Evolutionary conservation across 2,888 invertebrate species (phyloP).

Genomic region (Xestobium rufovillosum): DNA sequence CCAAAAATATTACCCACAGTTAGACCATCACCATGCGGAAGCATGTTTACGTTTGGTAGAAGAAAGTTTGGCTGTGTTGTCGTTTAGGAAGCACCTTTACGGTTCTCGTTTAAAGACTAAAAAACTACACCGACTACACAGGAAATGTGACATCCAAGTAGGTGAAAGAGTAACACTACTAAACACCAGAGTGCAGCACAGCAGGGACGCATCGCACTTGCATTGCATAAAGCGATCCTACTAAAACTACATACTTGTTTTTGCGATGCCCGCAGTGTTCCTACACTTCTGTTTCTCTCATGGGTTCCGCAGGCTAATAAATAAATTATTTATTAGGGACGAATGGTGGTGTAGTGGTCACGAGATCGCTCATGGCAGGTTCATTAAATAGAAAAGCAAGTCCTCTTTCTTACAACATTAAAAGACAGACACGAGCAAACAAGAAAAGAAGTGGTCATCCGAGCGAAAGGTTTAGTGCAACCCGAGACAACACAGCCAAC

Average conservation of each 20-base stretch:
- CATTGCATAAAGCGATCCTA: slow-evolving; percentile 41
- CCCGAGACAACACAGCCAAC: slow-evolving; percentile 45
- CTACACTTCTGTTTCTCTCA: slow-evolving; percentile 71
- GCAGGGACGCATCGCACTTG: too few relatives aligned
- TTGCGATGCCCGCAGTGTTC: slow-evolving; percentile 49
- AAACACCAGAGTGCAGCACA: slow-evolving; percentile 41
- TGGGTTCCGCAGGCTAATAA: slow-evolving; percentile 66
- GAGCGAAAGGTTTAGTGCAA: slow-evolving; percentile 37
- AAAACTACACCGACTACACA: slow-evolving; percentile 3
- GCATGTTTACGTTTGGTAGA: too few relatives aligned
- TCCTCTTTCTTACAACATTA: too few relatives aligned
- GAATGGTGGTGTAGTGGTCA: too few relatives aligned
- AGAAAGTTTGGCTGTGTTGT: slow-evolving; percentile 44
- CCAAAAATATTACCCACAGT: too few relatives aligned
- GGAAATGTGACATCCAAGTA: slow-evolving; percentile 35
- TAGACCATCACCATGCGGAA: too few relatives aligned
- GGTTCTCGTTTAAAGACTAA: slow-evolving; percentile 9
- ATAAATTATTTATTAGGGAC: slow-evolving; percentile 44
- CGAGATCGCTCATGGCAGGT: too few relatives aligned
- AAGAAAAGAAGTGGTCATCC: too few relatives aligned
- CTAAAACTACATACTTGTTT: slow-evolving; percentile 56
- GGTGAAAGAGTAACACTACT: slow-evolving; percentile 38
- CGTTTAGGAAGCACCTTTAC: slow-evolving; percentile 30
- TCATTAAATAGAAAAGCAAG: too few relatives aligned
- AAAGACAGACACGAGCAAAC: too few relatives aligned